Conservation (phyloP, 2,888 invertebrate genomes). For the Orgyia antiqua region DNA sequence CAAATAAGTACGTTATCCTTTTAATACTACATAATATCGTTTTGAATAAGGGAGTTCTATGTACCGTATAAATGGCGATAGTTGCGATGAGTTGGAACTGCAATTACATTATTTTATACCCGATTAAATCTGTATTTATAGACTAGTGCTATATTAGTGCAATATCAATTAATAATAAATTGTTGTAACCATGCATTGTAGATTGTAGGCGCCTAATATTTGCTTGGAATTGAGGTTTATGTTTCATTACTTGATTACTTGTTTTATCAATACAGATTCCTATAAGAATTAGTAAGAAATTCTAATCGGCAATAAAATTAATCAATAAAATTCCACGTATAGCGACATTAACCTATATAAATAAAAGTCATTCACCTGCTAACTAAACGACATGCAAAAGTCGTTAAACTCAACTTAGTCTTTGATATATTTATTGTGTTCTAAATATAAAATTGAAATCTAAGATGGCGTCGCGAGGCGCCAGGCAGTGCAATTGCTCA, state of each 20-base stretch:
- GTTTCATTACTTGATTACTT: too few relatives aligned
- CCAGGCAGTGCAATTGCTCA: constrained; percentile 14
- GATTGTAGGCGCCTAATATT: too few relatives aligned
- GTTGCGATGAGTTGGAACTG: not conserved
- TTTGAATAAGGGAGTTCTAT: constrained; percentile 24
- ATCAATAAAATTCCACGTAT: constrained; percentile 1
- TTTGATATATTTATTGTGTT: constrained; percentile 25
- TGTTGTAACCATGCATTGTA: too few relatives aligned
- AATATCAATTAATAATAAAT: too few relatives aligned
- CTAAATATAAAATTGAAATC: constrained; percentile 27
- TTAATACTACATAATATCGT: constrained; percentile 18
- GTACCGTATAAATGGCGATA: constrained; percentile 1
- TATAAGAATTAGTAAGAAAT: too few relatives aligned
- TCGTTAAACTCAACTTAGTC: constrained; percentile 24
- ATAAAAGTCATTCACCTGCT: constrained; percentile 5
- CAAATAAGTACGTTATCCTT: constrained; percentile 24
- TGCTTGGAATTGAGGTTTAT: too few relatives aligned
- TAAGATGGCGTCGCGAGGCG: constrained; percentile 20
- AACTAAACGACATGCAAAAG: constrained; percentile 1
- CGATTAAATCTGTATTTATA: not conserved
- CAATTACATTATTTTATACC: not conserved
- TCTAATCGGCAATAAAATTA: constrained; percentile 1
- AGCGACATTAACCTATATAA: constrained; percentile 12
- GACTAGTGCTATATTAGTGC: too few relatives aligned
- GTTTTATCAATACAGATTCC: too few relatives aligned